phyloP scores from a whole-genome alignment of 1,140 invertebrate species.

The Cydia amplana region DNA sequence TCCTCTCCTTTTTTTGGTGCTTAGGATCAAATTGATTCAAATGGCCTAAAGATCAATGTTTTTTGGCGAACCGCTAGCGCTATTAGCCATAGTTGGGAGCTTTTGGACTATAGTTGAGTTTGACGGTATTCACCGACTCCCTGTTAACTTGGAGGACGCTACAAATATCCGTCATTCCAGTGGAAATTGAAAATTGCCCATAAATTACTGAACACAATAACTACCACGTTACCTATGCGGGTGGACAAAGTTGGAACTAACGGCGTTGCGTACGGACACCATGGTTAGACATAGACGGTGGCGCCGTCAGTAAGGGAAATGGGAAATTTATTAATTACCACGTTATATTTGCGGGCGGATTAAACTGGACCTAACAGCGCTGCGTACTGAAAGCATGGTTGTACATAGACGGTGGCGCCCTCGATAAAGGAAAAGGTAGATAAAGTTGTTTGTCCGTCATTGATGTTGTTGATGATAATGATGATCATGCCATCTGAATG shows the following conservation, averaged over 20 bases:
- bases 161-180: constrained; percentile 5
- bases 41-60: no score
- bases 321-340: neutral
- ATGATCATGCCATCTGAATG: neutral
- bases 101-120: no score
- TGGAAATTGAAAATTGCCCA: constrained; percentile 21
- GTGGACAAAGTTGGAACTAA: neutral
- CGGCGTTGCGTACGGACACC: neutral
- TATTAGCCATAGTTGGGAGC: no score
- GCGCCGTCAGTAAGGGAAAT: neutral
- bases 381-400: neutral
- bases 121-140: neutral
- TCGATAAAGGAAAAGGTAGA: neutral
- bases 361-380: neutral
- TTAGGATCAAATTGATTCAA: no score
- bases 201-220: neutral
- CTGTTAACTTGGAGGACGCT: neutral
- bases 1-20: no score
- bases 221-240: neutral
- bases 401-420: constrained; percentile 11
- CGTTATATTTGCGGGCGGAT: neutral
- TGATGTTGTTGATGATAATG: neutral
- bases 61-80: no score
- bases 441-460: neutral
- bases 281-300: neutral